phyloP scores from a whole-genome alignment of 2,888 invertebrate species.

The Bruchidius siliquastri region DNA sequence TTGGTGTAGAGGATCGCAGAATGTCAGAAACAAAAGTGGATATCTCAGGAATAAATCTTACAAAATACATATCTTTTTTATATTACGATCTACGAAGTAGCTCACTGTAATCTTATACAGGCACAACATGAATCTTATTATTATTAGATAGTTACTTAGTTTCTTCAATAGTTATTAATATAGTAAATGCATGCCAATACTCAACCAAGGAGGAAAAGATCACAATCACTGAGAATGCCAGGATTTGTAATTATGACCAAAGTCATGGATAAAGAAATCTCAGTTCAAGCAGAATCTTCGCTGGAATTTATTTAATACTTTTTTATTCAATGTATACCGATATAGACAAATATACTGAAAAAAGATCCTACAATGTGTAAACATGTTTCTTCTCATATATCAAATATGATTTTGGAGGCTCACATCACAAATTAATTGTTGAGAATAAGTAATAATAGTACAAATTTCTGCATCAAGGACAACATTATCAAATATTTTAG shows the following conservation, averaged over 20 bases:
- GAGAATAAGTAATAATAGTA: no score
- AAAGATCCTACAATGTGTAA: no score
- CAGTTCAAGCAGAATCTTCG: neutral
- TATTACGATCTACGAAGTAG: constrained; percentile 22
- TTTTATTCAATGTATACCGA: no score
- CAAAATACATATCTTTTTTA: constrained; percentile 24
- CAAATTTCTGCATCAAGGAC: no score
- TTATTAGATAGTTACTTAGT: constrained; percentile 13
- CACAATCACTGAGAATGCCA: neutral
- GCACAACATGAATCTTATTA: constrained; percentile 37
- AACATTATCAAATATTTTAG: no score
- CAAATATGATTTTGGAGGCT: no score
- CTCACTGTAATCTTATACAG: constrained; percentile 38
- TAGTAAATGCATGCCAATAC: neutral
- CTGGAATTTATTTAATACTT: no score
- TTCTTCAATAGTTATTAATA: constrained; percentile 4
- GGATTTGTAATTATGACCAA: neutral
- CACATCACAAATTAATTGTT: no score
- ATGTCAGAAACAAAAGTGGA: constrained; percentile 14
- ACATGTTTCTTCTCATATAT: no score
- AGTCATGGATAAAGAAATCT: neutral
- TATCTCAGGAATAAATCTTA: constrained; percentile 18
- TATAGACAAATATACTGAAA: no score
- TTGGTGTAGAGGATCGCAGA: constrained; percentile 18
- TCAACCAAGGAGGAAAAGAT: neutral